Conservation (phyloP, 2,113 vertebrate species). For the Macquaria ambigua region DNA sequence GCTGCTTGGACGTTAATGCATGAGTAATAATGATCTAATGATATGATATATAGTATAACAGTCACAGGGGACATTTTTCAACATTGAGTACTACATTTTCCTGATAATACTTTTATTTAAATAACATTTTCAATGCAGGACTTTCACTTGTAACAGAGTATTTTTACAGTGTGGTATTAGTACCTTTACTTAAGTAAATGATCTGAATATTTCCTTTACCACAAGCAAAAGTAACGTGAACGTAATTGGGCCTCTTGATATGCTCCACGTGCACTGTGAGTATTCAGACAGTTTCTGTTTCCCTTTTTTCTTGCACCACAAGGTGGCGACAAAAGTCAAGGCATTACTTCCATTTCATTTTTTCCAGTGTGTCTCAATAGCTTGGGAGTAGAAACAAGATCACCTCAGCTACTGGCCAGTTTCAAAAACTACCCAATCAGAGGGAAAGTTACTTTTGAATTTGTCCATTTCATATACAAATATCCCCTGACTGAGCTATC, state of each 20-base stretch:
- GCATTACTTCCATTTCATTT: not conserved
- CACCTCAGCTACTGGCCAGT: not conserved
- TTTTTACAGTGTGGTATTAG: not conserved
- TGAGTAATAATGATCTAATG: not conserved
- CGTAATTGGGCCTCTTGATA: too few species aligned
- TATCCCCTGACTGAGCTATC: not conserved
- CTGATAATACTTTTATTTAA: not conserved
- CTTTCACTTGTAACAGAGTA: too few species aligned
- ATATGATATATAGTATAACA: not conserved
- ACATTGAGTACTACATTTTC: not conserved
- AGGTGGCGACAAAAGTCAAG: conserved; percentile 61
- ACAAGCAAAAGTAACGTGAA: not conserved
- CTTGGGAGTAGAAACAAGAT: not conserved
- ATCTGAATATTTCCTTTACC: not conserved
- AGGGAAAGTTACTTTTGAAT: not conserved
- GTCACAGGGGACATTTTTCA: not conserved
- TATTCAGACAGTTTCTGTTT: not conserved
- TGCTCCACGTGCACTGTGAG: not conserved
- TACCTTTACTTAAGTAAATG: not conserved
- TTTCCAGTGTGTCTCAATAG: not conserved
- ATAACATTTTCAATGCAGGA: not conserved
- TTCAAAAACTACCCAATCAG: not conserved
- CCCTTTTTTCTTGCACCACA: conserved; percentile 25
- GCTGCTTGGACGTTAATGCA: not conserved
- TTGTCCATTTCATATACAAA: not conserved